These are phyloP conservation scores for Probaryconus sp. DNA, from an alignment of 1,140 invertebrate genomes.

Conservation along the genomic window DNA sequence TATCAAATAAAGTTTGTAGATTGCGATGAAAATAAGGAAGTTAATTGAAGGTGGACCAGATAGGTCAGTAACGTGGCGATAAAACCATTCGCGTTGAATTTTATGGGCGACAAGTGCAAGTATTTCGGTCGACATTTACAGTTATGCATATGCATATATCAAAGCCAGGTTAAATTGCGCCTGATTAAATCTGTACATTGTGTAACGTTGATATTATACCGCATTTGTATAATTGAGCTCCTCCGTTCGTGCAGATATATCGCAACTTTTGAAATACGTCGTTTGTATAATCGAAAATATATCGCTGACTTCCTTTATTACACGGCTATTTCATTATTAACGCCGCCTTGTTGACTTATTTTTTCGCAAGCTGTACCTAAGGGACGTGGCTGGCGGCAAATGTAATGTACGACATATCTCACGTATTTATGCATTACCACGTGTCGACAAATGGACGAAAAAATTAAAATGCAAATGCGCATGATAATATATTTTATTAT, in stretches of 20 bases:
- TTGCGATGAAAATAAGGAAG: constrained; percentile 50
- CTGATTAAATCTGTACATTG: constrained; percentile 57
- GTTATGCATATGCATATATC: constrained; percentile 59
- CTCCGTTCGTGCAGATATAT: constrained; percentile 30
- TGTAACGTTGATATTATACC: constrained; percentile 44
- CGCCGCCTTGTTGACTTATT: constrained; percentile 7
- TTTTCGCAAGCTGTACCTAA: constrained; percentile 23
- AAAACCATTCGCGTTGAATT: constrained; percentile 55
- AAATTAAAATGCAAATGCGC: constrained; percentile 18
- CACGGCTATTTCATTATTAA: constrained; percentile 34
- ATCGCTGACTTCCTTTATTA: constrained; percentile 24
- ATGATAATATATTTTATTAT: too few relatives aligned
- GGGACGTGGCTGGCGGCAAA: constrained; percentile 15
- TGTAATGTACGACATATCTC: constrained; percentile 25
- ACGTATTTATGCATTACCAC: constrained; percentile 37
- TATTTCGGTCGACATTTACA: constrained; percentile 53
- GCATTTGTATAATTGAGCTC: constrained; percentile 51
- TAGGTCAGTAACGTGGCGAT: constrained; percentile 38
- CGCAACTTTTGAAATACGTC: constrained; percentile 44
- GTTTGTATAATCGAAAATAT: constrained; percentile 39
- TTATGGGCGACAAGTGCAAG: constrained; percentile 56
- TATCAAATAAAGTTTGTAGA: constrained; percentile 38
- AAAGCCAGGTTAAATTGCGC: constrained; percentile 44
- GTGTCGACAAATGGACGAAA: constrained; percentile 8
- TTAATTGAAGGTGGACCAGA: constrained; percentile 54